Evolutionary conservation across 2,113 vertebrate species (phyloP), one percentile per base, ranked within the genome.

Genomic region (Carlito syrichta): DNA sequence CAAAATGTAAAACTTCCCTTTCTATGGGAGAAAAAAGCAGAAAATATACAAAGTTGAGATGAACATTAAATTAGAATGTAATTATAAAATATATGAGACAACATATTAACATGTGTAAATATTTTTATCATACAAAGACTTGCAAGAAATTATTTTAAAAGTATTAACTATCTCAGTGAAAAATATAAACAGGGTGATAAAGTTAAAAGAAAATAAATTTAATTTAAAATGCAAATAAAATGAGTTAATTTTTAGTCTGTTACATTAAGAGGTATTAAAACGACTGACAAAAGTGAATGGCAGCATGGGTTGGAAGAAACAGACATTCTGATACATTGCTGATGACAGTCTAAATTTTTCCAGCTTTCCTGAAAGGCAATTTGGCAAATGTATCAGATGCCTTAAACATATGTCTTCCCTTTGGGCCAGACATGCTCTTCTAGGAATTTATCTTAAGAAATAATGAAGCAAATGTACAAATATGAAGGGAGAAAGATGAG

Each of bases 181-280:
- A 97, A 96, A 96, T 86, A 45, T 63, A 81, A 77, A 91, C 32
- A 84, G 69, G 22, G 3, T 3, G 71, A 45, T 83, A 92, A 66
- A 81, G 38, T 25, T 60, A 97, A 91, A 60, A 93, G 25, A 93
- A 73, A 95, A 60, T 86, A 87, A 9, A 63, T 68, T 94, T 95
- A 78, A 93, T 35, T 62, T 93, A 14, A 86, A 77, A 74, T 89
- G 30, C 32, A 89, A 86, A 93, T 78, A 58, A 91, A 94, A 73
- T 66, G 48, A 85, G 40, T 73, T 90, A 96, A 95, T 88, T 89
- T 96, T 95, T 93, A 94, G 62, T 8, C 30, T 94, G n/a, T 84
- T 85, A 69, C 40, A 78, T 32, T 96, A 87, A 96, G 87, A 97
- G 77, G 94, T 96, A 94, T 85, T 96, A 96, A 95, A 96, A 96